Evolutionary conservation across 2,797 vertebrate species (phyloP), one percentile per base, ranked within the genome.

Genomic region (Sibirionetta formosa): DNA sequence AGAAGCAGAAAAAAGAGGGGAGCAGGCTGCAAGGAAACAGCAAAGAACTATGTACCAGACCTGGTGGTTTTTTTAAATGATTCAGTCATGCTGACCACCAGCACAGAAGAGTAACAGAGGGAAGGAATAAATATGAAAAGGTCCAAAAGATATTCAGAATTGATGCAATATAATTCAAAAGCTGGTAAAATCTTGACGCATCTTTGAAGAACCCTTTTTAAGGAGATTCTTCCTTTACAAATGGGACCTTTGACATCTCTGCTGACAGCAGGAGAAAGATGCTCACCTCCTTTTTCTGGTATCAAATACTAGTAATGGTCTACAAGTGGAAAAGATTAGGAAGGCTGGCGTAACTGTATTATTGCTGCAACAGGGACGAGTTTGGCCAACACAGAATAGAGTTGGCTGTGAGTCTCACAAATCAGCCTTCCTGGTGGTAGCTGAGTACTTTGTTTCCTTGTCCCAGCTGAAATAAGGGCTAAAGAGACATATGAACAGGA

Each of bases 391-490:
- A 22, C 8, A 64, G 72, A 91, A 50, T 3, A 73, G 73, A 84
- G 17, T 58, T 94, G 77, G 63, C 77, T 86, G 73, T 44, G 42
- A 86, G 60, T 88, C 63, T 77, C 56, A 72, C 38, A 82, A 60
- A 82, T 86, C 73, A 88, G 77, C 82, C 73, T 96, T 96, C 87
- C 56, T 84, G 85, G 91, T 94, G 80, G 89, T 94, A 94, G 73
- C 82, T 90, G 80, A 95, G 66, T 94, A 86, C 72, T 64, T 78
- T 53, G 38, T 78, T 53, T 77, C 46, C 46, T 79, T 91, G 69
- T 94, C 91, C 63, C 91, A 86, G 66, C 54, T 93, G 96, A 90
- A 94, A 84, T 78, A 94, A 94, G 54, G 79, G 31, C 72, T 91
- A 79, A 90, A 94, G 80, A 93, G 54, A 40, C 72, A 56, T 65